Evolutionary conservation across 2,113 vertebrate genomes (phyloP), one percentile per base, ranked within the genome.

Genomic region (Coreoperca whiteheadi): DNA sequence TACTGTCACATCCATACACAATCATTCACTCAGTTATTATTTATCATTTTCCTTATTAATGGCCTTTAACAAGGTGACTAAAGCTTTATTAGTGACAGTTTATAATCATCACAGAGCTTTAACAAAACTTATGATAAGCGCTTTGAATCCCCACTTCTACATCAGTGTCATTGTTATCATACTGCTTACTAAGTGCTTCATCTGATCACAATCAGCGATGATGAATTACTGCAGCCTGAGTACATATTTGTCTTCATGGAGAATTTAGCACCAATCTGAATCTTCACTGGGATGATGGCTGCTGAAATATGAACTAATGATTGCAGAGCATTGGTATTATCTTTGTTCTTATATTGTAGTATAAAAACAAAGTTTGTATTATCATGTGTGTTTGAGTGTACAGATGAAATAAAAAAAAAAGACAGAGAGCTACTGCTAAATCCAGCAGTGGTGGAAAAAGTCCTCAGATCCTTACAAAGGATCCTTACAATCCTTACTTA

Each of bases 241-340:
- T 21, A 83, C 66, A 72, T 81, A 37, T 89, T 87, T 86, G 43
- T 63, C 82, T 84, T 89, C 79, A 85, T 74, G 82, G 85, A 82
- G 79, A 72, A 84, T 80, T 89, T 65, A 83, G 48, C 76, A 15
- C 14, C 60, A 61, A n/a, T 73, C 34, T 63, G 64, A 80, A 48
- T 87, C 39, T 41, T 74, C 21, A 60, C 16, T 53, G n/a, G 53
- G 67, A 77, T 59, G 64, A 74, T 53, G 21, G 53, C 4, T 32
- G 51, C 30, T 81, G 53, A 63, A 82, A 71, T 73, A 37, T 15
- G 4, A 89, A 60, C 41, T 15, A 41, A 25, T 60, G 14, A 39
- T 77, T 72, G 43, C 71, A 50, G 37, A 60, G n/a, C 0, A 25
- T 15, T 68, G n/a, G 23, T 66, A 28, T 60, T 59, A 20, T 64